phyloP scores from a whole-genome alignment of 1,140 invertebrate genomes.

The Cherax quadricarinatus region DNA sequence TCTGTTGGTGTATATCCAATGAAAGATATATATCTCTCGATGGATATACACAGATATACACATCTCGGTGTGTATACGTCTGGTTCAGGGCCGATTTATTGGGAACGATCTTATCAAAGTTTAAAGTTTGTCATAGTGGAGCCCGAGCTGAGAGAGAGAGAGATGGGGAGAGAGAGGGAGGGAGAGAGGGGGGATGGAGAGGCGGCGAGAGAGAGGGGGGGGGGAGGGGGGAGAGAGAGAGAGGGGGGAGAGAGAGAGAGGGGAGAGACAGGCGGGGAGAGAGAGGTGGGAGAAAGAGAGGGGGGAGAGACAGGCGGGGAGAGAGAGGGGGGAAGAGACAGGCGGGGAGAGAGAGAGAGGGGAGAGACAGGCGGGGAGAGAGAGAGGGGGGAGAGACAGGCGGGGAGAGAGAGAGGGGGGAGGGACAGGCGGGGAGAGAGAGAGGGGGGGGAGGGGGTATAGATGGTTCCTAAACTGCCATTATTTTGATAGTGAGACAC shows the following conservation, averaged over 20 bases:
- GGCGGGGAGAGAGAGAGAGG: slow-evolving; percentile 10
- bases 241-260: neutral
- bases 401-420: slow-evolving; percentile 20
- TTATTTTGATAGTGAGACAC: too few relatives aligned
- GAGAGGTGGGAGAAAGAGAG: slow-evolving; percentile 28
- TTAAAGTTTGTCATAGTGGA: too few relatives aligned
- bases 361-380: neutral
- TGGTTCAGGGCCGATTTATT: too few relatives aligned
- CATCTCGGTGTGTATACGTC: too few relatives aligned
- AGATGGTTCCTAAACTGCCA: too few relatives aligned
- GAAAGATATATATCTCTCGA: too few relatives aligned
- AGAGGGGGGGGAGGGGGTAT: neutral
- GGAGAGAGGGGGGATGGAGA: neutral
- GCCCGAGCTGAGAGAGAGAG: too few relatives aligned
- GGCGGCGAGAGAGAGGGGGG: neutral
- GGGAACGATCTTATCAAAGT: too few relatives aligned
- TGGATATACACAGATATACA: too few relatives aligned
- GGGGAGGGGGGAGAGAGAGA: neutral
- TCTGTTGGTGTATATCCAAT: too few relatives aligned
- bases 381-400: slow-evolving; percentile 5
- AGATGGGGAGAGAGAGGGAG: slow-evolving; percentile 20
- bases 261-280: neutral
- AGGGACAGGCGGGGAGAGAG: slow-evolving; percentile 1
- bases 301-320: neutral
- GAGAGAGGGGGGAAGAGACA: slow-evolving; percentile 31